Conservation (phyloP, 2,888 invertebrate genomes). For the Acronicta aceris region DNA sequence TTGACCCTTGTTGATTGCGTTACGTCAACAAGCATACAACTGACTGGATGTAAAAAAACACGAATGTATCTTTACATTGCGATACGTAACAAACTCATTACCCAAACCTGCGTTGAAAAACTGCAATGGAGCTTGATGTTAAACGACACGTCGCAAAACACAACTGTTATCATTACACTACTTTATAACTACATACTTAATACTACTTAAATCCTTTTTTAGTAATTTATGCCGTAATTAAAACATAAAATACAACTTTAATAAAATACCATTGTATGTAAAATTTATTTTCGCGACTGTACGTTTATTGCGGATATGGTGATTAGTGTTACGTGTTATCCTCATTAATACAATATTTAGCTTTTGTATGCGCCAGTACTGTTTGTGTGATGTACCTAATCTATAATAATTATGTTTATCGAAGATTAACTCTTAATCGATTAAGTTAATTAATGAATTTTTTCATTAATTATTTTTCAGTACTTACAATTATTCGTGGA, state of each 20-base stretch:
- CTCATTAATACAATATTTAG: conserved; percentile 42
- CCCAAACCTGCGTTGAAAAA: neutral
- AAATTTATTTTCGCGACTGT: conserved; percentile 14
- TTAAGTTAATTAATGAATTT: neutral
- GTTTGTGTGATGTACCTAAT: conserved; percentile 3
- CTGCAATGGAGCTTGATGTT: conserved; percentile 1
- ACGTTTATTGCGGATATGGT: conserved; percentile 30
- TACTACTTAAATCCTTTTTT: neutral
- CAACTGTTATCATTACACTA: conserved; percentile 9
- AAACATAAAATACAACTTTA: too few species aligned
- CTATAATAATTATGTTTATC: conserved; percentile 6
- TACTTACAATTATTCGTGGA: neutral
- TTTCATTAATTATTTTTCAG: neutral
- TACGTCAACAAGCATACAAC: conserved; percentile 35
- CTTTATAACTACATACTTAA: conserved; percentile 6
- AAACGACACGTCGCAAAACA: neutral
- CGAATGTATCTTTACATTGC: conserved; percentile 26
- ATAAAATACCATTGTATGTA: neutral
- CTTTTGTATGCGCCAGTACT: conserved; percentile 14
- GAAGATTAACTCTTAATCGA: conserved; percentile 6
- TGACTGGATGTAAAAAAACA: conserved; percentile 13
- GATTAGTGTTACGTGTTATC: conserved; percentile 39
- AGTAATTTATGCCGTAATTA: neutral
- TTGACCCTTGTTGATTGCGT: conserved; percentile 65
- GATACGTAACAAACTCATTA: conserved; percentile 5